Conservation (phyloP, 2,113 vertebrate genomes). For the Miniopterus natalensis region DNA sequence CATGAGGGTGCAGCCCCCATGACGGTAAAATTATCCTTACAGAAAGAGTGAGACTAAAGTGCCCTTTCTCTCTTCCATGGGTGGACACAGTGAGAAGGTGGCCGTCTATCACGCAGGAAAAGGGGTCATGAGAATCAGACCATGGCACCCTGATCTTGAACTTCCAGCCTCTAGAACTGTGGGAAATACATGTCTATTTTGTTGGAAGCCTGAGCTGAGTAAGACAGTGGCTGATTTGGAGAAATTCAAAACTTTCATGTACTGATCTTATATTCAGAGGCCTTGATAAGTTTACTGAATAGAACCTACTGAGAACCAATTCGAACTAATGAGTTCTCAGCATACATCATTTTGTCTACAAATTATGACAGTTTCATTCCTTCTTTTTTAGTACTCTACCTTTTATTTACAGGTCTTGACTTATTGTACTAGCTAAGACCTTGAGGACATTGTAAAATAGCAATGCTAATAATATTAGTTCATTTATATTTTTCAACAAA, state of each 20-base stretch:
- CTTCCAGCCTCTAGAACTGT: not conserved
- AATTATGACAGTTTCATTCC: not conserved
- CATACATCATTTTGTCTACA: not conserved
- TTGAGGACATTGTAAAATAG: not conserved
- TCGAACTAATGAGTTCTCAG: not conserved
- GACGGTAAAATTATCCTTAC: not conserved
- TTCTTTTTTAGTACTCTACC: not conserved
- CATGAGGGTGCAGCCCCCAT: not conserved
- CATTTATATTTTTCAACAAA: not conserved
- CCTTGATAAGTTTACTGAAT: not conserved
- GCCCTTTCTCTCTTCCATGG: not conserved
- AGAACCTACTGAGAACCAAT: too few relatives aligned
- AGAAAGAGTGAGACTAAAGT: not conserved
- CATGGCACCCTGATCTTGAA: not conserved
- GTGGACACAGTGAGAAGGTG: not conserved
- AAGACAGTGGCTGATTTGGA: not conserved
- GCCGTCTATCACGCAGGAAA: not conserved
- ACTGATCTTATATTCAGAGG: conserved; percentile 32
- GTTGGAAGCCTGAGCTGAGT: not conserved
- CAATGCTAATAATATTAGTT: not conserved
- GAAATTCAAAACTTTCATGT: not conserved
- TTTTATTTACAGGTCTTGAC: not conserved
- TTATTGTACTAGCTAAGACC: not conserved
- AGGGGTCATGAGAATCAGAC: not conserved
- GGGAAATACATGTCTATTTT: not conserved